phyloP scores from a whole-genome alignment of 2,888 invertebrate species.

The Gryllus longicercus region DNA sequence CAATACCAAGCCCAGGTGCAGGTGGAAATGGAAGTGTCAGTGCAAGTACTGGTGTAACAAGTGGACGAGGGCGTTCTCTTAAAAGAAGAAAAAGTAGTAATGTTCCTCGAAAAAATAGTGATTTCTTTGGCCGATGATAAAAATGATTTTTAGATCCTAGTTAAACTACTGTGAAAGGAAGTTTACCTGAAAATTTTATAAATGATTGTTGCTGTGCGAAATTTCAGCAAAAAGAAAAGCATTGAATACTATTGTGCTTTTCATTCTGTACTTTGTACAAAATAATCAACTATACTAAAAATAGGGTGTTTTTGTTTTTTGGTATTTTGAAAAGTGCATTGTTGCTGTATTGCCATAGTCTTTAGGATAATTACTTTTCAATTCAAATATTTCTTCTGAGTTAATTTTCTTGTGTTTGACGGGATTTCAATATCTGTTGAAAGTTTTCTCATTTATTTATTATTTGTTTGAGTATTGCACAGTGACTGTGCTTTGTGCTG shows the following conservation, averaged over 20 bases:
- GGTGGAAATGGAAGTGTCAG: conserved; percentile 2
- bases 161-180: not conserved
- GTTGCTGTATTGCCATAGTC: not conserved
- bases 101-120: conserved; percentile 20
- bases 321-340: not conserved
- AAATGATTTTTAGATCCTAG: not conserved
- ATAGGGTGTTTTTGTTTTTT: not conserved
- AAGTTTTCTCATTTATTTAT: not conserved
- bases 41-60: not conserved
- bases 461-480: not conserved
- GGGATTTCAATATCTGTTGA: not conserved
- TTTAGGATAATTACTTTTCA: not conserved
- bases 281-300: not conserved
- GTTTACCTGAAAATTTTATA: not conserved
- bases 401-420: not conserved
- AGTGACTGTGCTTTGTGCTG: not conserved
- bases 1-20: not conserved
- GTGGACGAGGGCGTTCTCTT: conserved; percentile 21
- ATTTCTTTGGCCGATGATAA: conserved; percentile 18
- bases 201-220: not conserved
- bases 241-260: not conserved
- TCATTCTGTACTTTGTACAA: conserved; percentile 1
- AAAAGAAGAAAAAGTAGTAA: conserved; percentile 25
- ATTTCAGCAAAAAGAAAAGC: not conserved
- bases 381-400: not conserved